Conservation (phyloP, 2,797 vertebrate genomes). For the Lates japonicus region DNA sequence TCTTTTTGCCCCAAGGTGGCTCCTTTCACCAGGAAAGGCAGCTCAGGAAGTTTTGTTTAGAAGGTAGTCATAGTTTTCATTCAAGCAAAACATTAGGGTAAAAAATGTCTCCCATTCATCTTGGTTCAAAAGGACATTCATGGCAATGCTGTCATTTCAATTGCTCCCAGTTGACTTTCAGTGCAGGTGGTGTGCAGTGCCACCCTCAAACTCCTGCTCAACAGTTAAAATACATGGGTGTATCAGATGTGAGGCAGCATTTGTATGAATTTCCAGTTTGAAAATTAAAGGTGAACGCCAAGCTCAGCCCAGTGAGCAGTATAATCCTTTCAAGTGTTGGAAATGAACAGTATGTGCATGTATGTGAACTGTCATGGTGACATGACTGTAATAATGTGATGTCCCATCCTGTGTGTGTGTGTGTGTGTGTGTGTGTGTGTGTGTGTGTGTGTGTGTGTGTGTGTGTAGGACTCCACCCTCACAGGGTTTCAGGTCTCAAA, state of each 20-base stretch:
- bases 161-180: neutral
- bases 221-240: neutral
- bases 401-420: neutral
- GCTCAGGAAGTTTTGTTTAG: conserved; percentile 9
- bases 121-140: conserved; percentile 7
- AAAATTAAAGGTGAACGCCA: neutral
- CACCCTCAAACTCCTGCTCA: neutral
- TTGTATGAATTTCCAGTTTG: neutral
- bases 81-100: conserved; percentile 16
- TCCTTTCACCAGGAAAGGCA: conserved; percentile 34
- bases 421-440: neutral
- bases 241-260: neutral
- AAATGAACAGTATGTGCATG: neutral
- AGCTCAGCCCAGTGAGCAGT: neutral
- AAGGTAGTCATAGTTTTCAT: conserved; percentile 12
- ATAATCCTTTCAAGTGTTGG: neutral
- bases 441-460: neutral
- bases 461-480: conserved; percentile 72
- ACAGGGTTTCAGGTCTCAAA: conserved; percentile 74
- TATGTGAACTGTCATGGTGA: neutral
- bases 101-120: conserved; percentile 25
- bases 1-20: conserved; percentile 69
- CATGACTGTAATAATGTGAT: neutral
- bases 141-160: neutral
- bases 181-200: neutral